Base-by-base conservation (phyloP, 2,888 invertebrate genomes). In the Nysson spinosus region DNA sequence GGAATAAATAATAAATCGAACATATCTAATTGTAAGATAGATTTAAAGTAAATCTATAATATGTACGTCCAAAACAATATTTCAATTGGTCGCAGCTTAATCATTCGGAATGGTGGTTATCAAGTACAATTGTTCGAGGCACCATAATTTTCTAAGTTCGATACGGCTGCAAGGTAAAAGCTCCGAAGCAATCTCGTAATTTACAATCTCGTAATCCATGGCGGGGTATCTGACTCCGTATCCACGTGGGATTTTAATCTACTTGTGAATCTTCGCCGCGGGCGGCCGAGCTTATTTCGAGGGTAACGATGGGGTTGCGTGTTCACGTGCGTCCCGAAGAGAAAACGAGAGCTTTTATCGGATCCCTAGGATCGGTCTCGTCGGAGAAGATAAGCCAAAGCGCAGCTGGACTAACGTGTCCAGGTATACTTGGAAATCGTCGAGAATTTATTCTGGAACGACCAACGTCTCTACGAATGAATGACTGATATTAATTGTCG, bases 251-350 rank as follows among this genome's bases (percentile, higher is more conserved):
- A 47, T 62, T 54, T 42, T 35, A 67, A 64, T 71, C 72, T 57
- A 17, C 6, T 11, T 28, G 40, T 17, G 50, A 34, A 72, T 72
- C 72, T 67, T 40, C 28, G 1, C 51, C 39, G 47, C 30, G 42
- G 52, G 47, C 40, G 39, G 40, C n/a, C 46, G 49, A n/a, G 61
- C 44, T 52, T 39, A 39, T 67, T 71, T 71, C 49, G 54, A 35
- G 47, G 69, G 19, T 72, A 72, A 72, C 72, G 72, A 65, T 43
- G 54, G 47, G 49, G 54, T 72, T 69, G 72, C 72, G 62, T 69
- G 72, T 54, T 57, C 32, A 34, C 49, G 54, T 51, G 67, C 63
- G 65, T 54, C 43, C 26, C 16, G 43, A 26, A 4, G 7, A 4
- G 6, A 28, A 12, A 35, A 55, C 28, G 32, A 28, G 35, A 32